Evolutionary conservation across 2,797 vertebrate genomes (phyloP).

Genomic region (Centroberyx gerrardi): DNA sequence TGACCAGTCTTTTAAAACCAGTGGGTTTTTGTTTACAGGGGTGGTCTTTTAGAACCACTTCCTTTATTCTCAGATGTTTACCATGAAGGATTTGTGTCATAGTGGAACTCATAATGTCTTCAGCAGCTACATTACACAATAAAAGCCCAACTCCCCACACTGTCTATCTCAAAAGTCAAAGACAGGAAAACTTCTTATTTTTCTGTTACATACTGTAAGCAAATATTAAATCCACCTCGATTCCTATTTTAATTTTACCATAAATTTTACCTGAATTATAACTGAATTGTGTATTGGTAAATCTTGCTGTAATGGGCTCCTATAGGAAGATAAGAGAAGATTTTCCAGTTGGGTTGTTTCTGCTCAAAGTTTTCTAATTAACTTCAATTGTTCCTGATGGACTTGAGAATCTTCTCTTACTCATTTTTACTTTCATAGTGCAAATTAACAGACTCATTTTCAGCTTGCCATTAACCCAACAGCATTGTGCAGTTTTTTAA

Average conservation of each 20-base stretch:
- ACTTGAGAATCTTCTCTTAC: slow-evolving; percentile 39
- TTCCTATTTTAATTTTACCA: too few species aligned
- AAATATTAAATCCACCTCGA: too few species aligned
- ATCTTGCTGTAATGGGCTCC: not conserved
- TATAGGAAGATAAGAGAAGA: slow-evolving; percentile 1
- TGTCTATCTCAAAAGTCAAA: too few species aligned
- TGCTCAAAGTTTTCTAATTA: slow-evolving; percentile 17
- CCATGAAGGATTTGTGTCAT: not conserved
- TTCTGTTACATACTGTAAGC: too few species aligned
- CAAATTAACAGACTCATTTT: not conserved
- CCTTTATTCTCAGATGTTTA: not conserved
- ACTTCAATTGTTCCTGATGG: slow-evolving; percentile 40
- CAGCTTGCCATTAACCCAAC: not conserved
- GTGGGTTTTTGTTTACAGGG: too few species aligned
- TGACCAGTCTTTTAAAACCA: not conserved
- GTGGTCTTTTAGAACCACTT: not conserved
- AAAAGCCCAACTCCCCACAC: too few species aligned
- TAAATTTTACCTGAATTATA: not conserved
- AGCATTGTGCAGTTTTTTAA: slow-evolving; percentile 1
- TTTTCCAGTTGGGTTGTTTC: slow-evolving; percentile 1
- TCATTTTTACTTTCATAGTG: not conserved
- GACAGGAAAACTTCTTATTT: too few species aligned
- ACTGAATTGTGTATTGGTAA: not conserved
- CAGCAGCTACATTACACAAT: too few species aligned
- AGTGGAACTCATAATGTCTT: too few species aligned